These are phyloP conservation scores for Baronia brevicornis DNA, from an alignment of 2,888 invertebrate species.

Conservation along the genomic window DNA sequence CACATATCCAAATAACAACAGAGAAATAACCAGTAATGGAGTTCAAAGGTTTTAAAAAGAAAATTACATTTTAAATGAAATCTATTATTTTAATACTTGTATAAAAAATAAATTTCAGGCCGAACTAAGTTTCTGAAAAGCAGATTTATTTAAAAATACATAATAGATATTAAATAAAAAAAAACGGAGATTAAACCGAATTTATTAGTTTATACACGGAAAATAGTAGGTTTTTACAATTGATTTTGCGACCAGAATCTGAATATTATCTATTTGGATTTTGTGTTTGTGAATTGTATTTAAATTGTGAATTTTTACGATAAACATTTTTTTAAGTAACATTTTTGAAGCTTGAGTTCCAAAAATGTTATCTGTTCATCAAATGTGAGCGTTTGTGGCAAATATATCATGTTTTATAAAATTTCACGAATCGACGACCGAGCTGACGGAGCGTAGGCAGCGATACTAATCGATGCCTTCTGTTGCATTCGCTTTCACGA, in stretches of 20 bases:
- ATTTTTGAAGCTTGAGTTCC: slow-evolving; percentile 17
- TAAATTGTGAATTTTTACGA: no score
- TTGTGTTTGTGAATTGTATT: no score
- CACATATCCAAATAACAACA: neutral
- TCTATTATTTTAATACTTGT: slow-evolving; percentile 26
- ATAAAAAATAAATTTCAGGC: no score
- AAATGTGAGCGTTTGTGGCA: slow-evolving; percentile 35
- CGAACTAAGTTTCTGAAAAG: no score
- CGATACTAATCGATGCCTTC: slow-evolving; percentile 57
- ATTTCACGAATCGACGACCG: slow-evolving; percentile 46
- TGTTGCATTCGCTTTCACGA: slow-evolving; percentile 52
- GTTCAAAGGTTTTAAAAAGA: slow-evolving; percentile 18
- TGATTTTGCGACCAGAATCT: no score
- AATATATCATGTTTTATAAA: slow-evolving; percentile 58
- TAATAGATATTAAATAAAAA: no score
- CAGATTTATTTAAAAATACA: no score
- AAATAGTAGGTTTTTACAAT: no score
- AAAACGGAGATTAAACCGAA: no score
- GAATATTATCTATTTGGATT: no score
- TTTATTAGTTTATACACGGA: no score
- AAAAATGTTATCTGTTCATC: slow-evolving; percentile 58
- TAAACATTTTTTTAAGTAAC: slow-evolving; percentile 21
- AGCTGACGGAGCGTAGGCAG: slow-evolving; percentile 60
- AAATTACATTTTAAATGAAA: slow-evolving; percentile 20
- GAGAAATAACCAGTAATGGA: no score